phyloP scores from a whole-genome alignment of 2,888 invertebrate genomes.

The Idaea dimidiata region DNA sequence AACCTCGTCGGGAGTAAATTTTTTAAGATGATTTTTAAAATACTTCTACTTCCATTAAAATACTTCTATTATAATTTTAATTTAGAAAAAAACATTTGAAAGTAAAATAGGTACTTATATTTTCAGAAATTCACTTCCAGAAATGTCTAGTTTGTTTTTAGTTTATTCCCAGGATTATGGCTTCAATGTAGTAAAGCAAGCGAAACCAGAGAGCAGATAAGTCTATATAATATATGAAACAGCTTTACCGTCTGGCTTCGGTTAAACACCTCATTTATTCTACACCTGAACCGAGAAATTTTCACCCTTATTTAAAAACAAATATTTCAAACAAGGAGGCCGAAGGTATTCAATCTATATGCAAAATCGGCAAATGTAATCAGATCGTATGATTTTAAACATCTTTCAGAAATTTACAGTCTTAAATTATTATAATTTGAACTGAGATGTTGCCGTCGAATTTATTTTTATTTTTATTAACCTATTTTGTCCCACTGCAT shows the following conservation, averaged over 20 bases:
- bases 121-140: too few relatives aligned
- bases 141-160: too few relatives aligned
- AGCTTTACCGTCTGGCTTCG: background rate
- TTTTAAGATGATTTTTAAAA: too few relatives aligned
- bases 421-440: background rate
- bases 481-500: too few relatives aligned
- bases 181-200: too few relatives aligned
- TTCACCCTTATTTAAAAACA: constrained; percentile 11
- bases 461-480: background rate
- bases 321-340: constrained; percentile 9
- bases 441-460: background rate
- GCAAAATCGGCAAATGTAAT: constrained; percentile 19
- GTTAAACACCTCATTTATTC: background rate
- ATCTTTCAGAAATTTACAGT: constrained; percentile 4
- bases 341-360: constrained; percentile 15
- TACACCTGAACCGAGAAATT: background rate
- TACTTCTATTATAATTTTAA: too few relatives aligned
- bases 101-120: too few relatives aligned
- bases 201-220: too few relatives aligned
- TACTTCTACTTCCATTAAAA: too few relatives aligned
- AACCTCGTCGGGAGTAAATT: too few relatives aligned
- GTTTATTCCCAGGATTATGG: too few relatives aligned
- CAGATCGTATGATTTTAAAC: constrained; percentile 4
- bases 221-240: background rate
- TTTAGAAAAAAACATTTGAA: too few relatives aligned